Evolutionary conservation across 2,113 vertebrate species (phyloP), one percentile per base, ranked within the genome.

Genomic region (Tinamus guttatus): DNA sequence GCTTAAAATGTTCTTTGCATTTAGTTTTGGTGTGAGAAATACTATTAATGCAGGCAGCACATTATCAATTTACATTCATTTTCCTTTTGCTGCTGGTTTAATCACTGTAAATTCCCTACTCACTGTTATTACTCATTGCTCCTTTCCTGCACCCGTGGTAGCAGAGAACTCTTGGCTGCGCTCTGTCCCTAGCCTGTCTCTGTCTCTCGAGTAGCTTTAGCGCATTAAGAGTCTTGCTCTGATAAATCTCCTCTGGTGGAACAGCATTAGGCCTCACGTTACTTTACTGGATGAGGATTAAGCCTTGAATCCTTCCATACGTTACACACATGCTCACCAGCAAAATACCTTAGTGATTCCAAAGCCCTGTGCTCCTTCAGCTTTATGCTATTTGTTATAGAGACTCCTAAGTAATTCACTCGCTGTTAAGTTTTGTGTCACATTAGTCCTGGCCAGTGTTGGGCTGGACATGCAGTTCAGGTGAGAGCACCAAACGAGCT

Each of bases 251-350:
- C 74, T 91, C 79, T 0, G 28, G 85, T 90, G 92, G 88, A 96
- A 92, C 69, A 63, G 92, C 92, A 96, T 95, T 95, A 92, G 81
- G 81, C 78, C 81, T 93, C 69, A 70, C 0, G 14, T 86, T 95
- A 45, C 83, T 92, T 94, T 65, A 90, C 73, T 38, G 85, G 93
- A 93, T 94, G 90, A 97, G 90, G 91, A 92, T 54, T 97, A 96
- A 94, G 81, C 83, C 59, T 59, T 41, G 83, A 94, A 94, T 79
- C 86, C 90, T 73, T 0, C 0, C 71, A 38, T 89, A 69, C 38
- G 70, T 84, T 63, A 81, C 43, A 54, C 40, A 83, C 67, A 64
- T 21, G 41, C 38, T 21, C 9, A 21, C 19, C 54, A 69, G 67
- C 62, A 89, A 91, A 95, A 85, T 65, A 69, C 27, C 15, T 87